Conservation (phyloP, 2,797 vertebrate genomes). For the Helostoma temminkii region DNA sequence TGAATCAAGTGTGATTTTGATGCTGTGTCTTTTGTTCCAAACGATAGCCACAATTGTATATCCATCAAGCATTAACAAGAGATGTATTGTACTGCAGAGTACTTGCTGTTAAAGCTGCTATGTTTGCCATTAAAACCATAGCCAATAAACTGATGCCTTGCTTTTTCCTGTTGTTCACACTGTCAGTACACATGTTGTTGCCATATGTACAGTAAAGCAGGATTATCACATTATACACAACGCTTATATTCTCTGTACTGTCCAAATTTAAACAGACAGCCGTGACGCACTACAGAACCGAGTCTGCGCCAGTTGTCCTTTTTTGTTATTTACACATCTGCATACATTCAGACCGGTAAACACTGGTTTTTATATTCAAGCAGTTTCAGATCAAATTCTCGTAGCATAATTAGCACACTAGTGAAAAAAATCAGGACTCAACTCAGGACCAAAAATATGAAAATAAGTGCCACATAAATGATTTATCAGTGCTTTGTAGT, state of each 20-base stretch:
- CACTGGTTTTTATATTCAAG: no score
- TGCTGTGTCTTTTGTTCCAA: constrained; percentile 38
- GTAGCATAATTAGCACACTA: no score
- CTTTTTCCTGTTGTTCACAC: constrained; percentile 17
- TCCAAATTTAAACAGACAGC: constrained; percentile 28
- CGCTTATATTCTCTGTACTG: constrained; percentile 49
- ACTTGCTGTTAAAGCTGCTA: constrained; percentile 61
- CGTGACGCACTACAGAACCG: constrained; percentile 28
- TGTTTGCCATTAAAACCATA: constrained; percentile 72
- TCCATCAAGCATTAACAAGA: constrained; percentile 49
- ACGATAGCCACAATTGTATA: constrained; percentile 35
- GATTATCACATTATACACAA: constrained; percentile 58
- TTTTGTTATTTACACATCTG: constrained; percentile 55
- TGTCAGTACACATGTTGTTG: constrained; percentile 62
- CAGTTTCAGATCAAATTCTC: no score
- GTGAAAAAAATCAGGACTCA: no score
- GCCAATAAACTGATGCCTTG: constrained; percentile 26
- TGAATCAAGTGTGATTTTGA: constrained; percentile 32
- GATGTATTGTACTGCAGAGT: constrained; percentile 59
- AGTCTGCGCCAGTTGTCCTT: constrained; percentile 32
- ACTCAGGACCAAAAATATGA: no score
- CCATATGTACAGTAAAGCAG: constrained; percentile 71
- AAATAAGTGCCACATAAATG: constrained; percentile 13
- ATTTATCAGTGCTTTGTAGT: background rate
- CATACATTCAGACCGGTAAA: constrained; percentile 54